Percentiles rank a stretch among this genome's conserved stretches.
These are phyloP conservation scores for Trissolcus brochymenae DNA, from an alignment of 2,888 invertebrate species.

Conservation along the genomic window DNA sequence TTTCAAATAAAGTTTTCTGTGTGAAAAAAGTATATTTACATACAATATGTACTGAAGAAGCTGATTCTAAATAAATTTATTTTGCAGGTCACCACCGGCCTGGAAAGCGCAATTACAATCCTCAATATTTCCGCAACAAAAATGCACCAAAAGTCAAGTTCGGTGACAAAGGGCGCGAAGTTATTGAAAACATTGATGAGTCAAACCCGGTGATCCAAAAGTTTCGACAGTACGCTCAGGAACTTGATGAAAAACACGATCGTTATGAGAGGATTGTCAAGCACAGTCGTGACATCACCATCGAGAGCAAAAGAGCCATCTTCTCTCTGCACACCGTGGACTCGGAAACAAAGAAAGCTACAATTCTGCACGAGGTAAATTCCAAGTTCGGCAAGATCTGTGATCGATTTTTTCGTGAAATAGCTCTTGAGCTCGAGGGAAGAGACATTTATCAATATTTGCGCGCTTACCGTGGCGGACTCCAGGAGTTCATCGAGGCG, in stretches of 20 bases:
- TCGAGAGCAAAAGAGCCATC: conserved; percentile 93
- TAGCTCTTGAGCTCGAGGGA: conserved; percentile 85
- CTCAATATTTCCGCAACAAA: conserved; percentile 31
- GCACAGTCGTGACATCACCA: conserved; percentile 88
- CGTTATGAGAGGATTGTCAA: conserved; percentile 90
- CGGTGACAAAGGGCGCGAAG: conserved; percentile 76
- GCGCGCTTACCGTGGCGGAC: conserved; percentile 82
- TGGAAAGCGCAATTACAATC: conserved; percentile 32
- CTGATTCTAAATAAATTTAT: too few species aligned
- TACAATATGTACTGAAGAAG: too few species aligned
- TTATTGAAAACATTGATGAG: conserved; percentile 76
- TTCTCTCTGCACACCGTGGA: conserved; percentile 88
- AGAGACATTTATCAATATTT: conserved; percentile 84
- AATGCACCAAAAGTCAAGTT: conserved; percentile 62
- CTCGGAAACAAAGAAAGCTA: conserved; percentile 78
- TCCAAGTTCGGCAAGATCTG: conserved; percentile 82
- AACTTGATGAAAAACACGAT: conserved; percentile 88
- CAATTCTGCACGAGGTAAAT: conserved; percentile 81
- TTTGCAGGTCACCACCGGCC: conserved; percentile 35
- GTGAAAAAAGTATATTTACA: too few species aligned
- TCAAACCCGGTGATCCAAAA: conserved; percentile 79
- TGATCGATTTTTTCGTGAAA: conserved; percentile 80
- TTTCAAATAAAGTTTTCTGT: too few species aligned
- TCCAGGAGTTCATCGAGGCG: conserved; percentile 93
- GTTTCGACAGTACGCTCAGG: conserved; percentile 81